A percentile compares a stretch with the other conserved stretches of the same genome.
Evolutionary conservation across 1,140 invertebrate species (phyloP).

Genomic region (Lepidurus arcticus): DNA sequence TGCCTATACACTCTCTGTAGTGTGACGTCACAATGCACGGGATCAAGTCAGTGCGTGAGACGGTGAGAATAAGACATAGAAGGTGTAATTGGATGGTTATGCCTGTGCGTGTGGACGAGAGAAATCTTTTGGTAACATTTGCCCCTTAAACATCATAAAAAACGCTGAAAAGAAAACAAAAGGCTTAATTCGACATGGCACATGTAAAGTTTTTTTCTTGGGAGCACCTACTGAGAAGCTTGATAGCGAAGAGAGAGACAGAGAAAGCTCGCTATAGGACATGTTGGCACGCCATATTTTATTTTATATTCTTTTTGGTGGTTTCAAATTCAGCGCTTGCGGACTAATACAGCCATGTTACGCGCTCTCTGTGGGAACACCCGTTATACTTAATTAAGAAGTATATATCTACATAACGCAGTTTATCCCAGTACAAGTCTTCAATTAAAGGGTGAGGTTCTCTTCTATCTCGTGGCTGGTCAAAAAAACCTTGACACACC

Average conservation of each 20-base stretch:
- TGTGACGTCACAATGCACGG: background rate
- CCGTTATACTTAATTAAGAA: background rate
- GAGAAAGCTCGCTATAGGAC: background rate
- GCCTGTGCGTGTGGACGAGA: background rate
- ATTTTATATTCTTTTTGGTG: background rate
- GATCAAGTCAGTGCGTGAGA: slow-evolving; percentile 1
- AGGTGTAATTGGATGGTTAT: too few relatives aligned
- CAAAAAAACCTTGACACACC: slow-evolving; percentile 18
- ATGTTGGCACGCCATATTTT: slow-evolving; percentile 21
- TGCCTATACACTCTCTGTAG: too few relatives aligned
- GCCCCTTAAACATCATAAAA: background rate
- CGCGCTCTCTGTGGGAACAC: background rate
- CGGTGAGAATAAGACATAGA: background rate
- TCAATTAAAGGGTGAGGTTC: slow-evolving; percentile 18
- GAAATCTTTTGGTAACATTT: background rate
- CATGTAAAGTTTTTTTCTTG: background rate
- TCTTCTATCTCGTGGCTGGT: background rate
- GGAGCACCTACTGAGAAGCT: slow-evolving; percentile 8
- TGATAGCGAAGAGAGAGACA: background rate
- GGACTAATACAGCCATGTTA: background rate
- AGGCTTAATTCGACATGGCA: slow-evolving; percentile 14
- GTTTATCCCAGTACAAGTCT: background rate
- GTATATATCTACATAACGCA: background rate
- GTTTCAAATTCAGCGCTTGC: background rate
- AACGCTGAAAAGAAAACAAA: background rate